Base-by-base conservation (phyloP, 2,888 invertebrate species). In the Himalopsyche anomala region DNA sequence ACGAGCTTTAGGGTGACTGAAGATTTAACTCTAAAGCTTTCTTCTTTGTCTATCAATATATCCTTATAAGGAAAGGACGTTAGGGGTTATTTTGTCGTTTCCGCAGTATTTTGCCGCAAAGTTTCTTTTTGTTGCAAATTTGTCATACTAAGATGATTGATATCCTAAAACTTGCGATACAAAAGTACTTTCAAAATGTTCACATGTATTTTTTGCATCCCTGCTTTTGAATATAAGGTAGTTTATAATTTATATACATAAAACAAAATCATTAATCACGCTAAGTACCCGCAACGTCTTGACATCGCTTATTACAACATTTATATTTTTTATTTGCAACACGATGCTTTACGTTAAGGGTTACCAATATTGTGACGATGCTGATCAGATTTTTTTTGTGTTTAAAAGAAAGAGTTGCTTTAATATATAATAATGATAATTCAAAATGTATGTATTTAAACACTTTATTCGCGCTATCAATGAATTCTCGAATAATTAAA, bases 21-120 rank as follows among this genome's bases (percentile, higher is more conserved):
- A 19, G 19, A 62, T 19, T 62, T 62, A 19, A 28, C 19, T 62
- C 19, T 19, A 62, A 62, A 19, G 62, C 62, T 28, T 62, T 62
- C n/a, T 62, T 62, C 62, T 19, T 62, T 62, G 62, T 62, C 62
- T 62, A 62, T 62, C 28, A 62, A 62, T 62, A 62, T 19, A 19
- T 28, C n/a, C 62, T 62, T 62, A 19, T n/a, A n/a, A 28, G 62
- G n/a, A 62, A 28, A 62, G 62, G n/a, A 62, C 62, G 62, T 62
- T 62, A n/a, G 62, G 19, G n/a, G 62, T 62, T 62, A 62, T 62
- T 62, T 62, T 62, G 62, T 62, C 62, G 62, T n/a, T n/a, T 19
- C 62, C 62, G 62, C 62, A 62, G 28, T 19, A 62, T 62, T 62
- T 62, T 62, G 62, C 62, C 62, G 62, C 62, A 62, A 51, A 62